Evolutionary conservation across 2,113 vertebrate genomes (phyloP).

Genomic region (Pollimyrus isidori): DNA sequence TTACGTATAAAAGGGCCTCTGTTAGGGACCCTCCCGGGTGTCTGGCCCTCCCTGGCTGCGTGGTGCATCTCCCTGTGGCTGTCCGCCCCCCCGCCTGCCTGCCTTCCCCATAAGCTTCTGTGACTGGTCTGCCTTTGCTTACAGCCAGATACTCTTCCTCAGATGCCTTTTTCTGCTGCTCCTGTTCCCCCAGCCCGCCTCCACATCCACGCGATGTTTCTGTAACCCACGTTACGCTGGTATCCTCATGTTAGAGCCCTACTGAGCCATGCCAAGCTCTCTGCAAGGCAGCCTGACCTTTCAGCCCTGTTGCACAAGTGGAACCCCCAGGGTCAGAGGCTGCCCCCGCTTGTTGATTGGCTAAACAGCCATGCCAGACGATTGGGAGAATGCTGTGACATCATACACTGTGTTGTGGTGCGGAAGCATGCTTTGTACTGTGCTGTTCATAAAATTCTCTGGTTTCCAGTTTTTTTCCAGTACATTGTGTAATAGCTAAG

Average conservation of each 20-base stretch:
- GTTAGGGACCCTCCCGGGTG: neutral
- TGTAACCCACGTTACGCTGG: neutral
- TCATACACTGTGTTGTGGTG: neutral
- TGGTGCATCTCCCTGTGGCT: neutral
- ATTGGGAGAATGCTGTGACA: neutral
- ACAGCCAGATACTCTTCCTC: no score
- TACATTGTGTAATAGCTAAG: neutral
- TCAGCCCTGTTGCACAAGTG: neutral
- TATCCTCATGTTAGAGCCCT: neutral
- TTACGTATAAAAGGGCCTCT: neutral
- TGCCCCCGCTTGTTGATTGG: neutral
- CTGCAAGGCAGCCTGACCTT: neutral
- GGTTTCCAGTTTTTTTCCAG: neutral
- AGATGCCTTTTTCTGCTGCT: no score
- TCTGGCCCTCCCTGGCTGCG: no score
- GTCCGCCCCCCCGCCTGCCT: neutral
- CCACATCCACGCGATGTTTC: neutral
- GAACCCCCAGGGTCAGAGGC: neutral
- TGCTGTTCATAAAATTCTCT: neutral
- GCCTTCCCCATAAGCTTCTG: no score
- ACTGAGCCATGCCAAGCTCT: neutral
- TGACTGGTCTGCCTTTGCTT: no score
- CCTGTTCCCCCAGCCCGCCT: neutral
- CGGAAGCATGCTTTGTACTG: neutral
- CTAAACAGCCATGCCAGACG: neutral